Evolutionary conservation across 2,113 vertebrate species (phyloP).

Genomic region (Sigmodon hispidus): DNA sequence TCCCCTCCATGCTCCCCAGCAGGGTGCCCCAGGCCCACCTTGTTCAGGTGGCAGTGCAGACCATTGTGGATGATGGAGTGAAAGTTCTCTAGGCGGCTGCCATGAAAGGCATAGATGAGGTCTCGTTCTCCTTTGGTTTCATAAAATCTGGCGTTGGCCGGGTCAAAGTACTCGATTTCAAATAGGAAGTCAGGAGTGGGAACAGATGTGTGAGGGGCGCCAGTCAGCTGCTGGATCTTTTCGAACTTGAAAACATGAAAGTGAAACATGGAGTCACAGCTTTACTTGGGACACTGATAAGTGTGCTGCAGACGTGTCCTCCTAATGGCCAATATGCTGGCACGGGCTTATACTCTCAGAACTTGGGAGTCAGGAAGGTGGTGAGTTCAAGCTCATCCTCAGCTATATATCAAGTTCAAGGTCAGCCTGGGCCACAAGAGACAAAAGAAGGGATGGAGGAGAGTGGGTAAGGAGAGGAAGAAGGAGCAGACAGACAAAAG

Average conservation of each 20-base stretch:
- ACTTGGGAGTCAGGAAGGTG: background rate
- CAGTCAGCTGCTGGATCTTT: conserved; percentile 92
- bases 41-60: conserved; percentile 97
- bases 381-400: background rate
- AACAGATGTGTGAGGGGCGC: conserved; percentile 85
- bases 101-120: conserved; percentile 96
- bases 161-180: conserved; percentile 93
- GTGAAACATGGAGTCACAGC: background rate
- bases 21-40: conserved; percentile 84
- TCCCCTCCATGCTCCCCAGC: background rate
- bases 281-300: conserved; percentile 57
- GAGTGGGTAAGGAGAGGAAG: background rate
- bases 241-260: conserved; percentile 88
- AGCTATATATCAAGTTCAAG: background rate
- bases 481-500: background rate
- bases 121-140: conserved; percentile 91
- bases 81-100: conserved; percentile 98
- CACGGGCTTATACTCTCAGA: background rate
- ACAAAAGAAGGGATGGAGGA: background rate
- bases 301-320: background rate
- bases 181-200: conserved; percentile 96
- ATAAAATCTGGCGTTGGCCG: conserved; percentile 92
- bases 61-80: conserved; percentile 98
- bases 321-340: background rate
- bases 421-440: background rate